Evolutionary conservation across 2,113 vertebrate species (phyloP).

Genomic region (Dipodomys stephensi): DNA sequence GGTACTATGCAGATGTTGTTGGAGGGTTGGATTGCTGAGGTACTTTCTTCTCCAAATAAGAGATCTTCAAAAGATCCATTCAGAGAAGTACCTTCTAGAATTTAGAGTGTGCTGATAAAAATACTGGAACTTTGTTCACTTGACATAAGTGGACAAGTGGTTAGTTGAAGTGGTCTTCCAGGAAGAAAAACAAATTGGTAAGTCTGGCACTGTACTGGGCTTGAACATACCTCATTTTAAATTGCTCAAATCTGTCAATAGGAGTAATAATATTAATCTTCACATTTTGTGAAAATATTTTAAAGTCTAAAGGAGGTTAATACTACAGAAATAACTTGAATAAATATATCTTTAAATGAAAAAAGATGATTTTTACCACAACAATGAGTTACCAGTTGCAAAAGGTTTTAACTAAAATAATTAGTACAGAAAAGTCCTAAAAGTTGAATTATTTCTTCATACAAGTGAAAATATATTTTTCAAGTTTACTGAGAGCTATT

Average conservation of each 20-base stretch:
- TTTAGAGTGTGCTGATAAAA: background rate
- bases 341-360: background rate
- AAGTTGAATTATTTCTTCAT: background rate
- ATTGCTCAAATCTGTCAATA: background rate
- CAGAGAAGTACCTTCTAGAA: background rate
- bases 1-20: background rate
- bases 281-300: conserved; percentile 8
- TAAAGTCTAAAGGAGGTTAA: conserved; percentile 19
- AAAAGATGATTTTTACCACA: background rate
- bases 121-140: background rate
- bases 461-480: background rate
- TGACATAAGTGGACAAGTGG: background rate
- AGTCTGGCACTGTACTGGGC: background rate
- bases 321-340: background rate
- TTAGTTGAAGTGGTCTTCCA: background rate
- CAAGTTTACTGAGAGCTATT: background rate
- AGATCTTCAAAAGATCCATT: background rate
- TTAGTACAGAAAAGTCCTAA: background rate
- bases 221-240: background rate
- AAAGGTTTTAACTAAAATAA: conserved; percentile 46
- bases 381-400: background rate
- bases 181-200: background rate
- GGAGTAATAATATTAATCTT: background rate
- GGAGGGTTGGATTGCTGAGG: background rate
- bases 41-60: background rate